A percentile compares a stretch with the other conserved stretches of the same genome.
These are phyloP conservation scores for Lepus timidus DNA, from an alignment of 2,113 vertebrate species.

Conservation along the genomic window DNA sequence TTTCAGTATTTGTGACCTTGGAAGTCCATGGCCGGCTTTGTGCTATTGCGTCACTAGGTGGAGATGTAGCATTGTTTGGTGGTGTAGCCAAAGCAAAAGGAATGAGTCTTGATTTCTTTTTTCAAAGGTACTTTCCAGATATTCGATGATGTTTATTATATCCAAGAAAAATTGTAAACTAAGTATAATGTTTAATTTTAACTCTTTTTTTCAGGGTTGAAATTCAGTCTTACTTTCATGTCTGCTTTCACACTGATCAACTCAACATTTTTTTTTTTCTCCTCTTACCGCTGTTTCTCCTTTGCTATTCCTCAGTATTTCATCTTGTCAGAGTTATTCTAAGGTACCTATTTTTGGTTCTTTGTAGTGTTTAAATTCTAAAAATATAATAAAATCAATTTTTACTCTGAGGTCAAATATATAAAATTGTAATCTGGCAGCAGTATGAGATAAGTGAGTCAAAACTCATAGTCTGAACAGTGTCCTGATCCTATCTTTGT, in stretches of 20 bases:
- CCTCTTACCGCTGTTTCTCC: conserved; percentile 36
- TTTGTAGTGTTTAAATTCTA: conserved; percentile 53
- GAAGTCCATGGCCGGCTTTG: conserved; percentile 37
- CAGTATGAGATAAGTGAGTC: conserved; percentile 30
- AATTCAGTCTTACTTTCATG: conserved; percentile 49
- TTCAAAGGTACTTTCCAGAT: conserved; percentile 4
- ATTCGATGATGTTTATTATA: conserved; percentile 51
- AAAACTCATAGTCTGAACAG: conserved; percentile 33
- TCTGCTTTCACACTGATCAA: conserved; percentile 43
- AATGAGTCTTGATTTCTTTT: conserved; percentile 23
- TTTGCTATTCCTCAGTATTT: conserved; percentile 37
- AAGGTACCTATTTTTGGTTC: conserved; percentile 26
- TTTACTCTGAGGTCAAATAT: conserved; percentile 29
- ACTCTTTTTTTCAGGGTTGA: conserved; percentile 38
- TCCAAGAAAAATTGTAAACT: not conserved
- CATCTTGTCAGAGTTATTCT: conserved; percentile 47
- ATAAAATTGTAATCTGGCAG: conserved; percentile 49
- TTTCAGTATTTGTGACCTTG: not conserved
- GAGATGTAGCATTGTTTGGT: conserved; percentile 79
- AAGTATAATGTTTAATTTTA: conserved; percentile 61
- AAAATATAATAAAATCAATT: conserved; percentile 49
- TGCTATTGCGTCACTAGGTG: conserved; percentile 81
- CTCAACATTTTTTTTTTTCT: not conserved
- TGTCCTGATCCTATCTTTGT: conserved; percentile 47
- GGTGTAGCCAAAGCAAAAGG: conserved; percentile 13